Evolutionary conservation across 2,888 invertebrate species (phyloP), one percentile per base, ranked within the genome.

Genomic region (Iphiclides podalirius): DNA sequence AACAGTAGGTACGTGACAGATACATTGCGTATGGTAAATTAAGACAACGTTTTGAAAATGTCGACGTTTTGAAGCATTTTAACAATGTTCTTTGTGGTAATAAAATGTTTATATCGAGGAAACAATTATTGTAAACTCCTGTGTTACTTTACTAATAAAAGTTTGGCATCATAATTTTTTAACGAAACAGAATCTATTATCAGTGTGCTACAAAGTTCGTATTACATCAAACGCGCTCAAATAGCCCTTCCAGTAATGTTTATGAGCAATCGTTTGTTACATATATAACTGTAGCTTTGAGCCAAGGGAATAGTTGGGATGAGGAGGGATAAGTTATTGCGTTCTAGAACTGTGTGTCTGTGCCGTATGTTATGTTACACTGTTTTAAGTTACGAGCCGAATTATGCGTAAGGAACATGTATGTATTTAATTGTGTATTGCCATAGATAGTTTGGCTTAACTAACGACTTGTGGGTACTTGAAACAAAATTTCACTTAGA

Each of bases 291-390:
- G 69, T 77, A 75, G 72, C 77, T 70, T 69, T 70, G 80, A 76
- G 79, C 70, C 84, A 60, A 78, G 86, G 86, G 87, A 86, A 83
- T 86, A 86, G 84, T 84, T 79, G 77, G 84, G 84, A 83, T 81
- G 81, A 79, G 75, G 74, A 72, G 77, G 80, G 75, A 83, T 88
- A 82, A 88, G 62, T 84, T 86, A 87, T 87, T 71, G 83, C 84
- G 79, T 85, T 85, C 85, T 86, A 75, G 72, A 84, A 85, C 82
- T 85, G 83, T 80, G 79, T 80, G 79, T 79, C 79, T 80, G 74
- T 71, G 66, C 79, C 85, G 84, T 86, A 77, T 86, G 86, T 84
- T 83, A 77, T 78, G 69, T 69, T 75, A 80, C 70, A 73, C 69
- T 79, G 77, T 80, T 83, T 84, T 79, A 79, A 81, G 67, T 78